phyloP scores from a whole-genome alignment of 2,797 vertebrate genomes.

The Chloroceryle inda region DNA sequence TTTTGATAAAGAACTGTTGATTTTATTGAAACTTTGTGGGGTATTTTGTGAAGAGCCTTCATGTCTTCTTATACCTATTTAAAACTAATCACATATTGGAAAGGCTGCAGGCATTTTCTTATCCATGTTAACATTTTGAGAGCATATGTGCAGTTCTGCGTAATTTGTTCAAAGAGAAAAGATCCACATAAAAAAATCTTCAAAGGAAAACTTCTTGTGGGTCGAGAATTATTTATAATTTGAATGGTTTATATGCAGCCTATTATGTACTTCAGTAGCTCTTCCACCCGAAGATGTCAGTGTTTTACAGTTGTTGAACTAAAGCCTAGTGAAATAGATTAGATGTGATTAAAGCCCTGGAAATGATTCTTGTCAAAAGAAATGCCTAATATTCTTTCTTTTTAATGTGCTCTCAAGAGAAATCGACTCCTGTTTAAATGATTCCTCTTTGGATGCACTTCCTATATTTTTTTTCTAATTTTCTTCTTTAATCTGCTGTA shows the following conservation, averaged over 20 bases:
- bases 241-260: neutral
- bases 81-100: neutral
- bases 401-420: neutral
- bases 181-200: neutral
- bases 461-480: neutral
- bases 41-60: neutral
- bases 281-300: constrained; percentile 32
- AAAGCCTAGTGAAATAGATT: neutral
- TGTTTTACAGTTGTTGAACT: neutral
- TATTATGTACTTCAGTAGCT: neutral
- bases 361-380: neutral
- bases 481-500: neutral
- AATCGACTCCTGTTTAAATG: neutral
- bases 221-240: neutral
- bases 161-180: neutral
- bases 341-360: neutral
- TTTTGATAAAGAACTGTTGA: too few relatives aligned
- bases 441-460: neutral
- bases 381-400: neutral
- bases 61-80: neutral
- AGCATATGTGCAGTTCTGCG: neutral
- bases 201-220: neutral
- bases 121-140: neutral
- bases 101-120: neutral
- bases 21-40: neutral